These are phyloP conservation scores for Phenacoccus solenopsis DNA, from an alignment of 1,140 invertebrate genomes.

Conservation along the genomic window DNA sequence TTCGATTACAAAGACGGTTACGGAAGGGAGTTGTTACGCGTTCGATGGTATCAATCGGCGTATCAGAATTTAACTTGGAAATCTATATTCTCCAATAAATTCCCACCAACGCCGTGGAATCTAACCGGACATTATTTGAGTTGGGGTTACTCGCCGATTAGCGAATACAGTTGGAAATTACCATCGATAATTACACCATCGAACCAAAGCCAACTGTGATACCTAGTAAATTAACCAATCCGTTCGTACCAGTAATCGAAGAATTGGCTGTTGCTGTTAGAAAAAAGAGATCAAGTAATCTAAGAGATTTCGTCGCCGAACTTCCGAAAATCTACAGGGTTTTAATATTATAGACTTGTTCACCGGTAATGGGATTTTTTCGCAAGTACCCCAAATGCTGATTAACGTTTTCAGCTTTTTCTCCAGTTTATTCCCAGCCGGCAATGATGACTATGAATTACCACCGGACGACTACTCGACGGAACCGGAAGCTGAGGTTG, in stretches of 20 bases:
- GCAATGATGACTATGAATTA: not conserved
- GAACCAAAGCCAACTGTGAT: not conserved
- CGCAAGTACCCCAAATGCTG: not conserved
- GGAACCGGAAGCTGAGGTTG: not conserved
- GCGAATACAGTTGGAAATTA: not conserved
- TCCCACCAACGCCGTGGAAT: not conserved
- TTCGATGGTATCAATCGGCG: not conserved
- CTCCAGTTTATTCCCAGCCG: not conserved
- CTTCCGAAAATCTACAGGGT: not conserved
- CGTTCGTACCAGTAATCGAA: not conserved
- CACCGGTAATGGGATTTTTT: slow-evolving; percentile 7
- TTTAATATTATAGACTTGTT: not conserved
- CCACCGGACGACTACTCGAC: not conserved
- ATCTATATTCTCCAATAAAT: not conserved
- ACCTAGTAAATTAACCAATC: not conserved
- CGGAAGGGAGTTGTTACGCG: not conserved
- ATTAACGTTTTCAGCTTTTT: not conserved
- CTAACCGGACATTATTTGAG: not conserved
- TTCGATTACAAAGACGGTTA: not conserved
- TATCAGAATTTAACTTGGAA: not conserved
- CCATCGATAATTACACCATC: not conserved
- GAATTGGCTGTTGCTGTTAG: not conserved
- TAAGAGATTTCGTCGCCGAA: not conserved
- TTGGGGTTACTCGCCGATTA: not conserved
- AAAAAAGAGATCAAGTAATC: not conserved